Evolutionary conservation across 30 jellyfish, hydroid and myxozoan species (phyloP), one percentile per base, ranked within the genome.

Genomic region (Hydractinia symbiolongicarpus): DNA sequence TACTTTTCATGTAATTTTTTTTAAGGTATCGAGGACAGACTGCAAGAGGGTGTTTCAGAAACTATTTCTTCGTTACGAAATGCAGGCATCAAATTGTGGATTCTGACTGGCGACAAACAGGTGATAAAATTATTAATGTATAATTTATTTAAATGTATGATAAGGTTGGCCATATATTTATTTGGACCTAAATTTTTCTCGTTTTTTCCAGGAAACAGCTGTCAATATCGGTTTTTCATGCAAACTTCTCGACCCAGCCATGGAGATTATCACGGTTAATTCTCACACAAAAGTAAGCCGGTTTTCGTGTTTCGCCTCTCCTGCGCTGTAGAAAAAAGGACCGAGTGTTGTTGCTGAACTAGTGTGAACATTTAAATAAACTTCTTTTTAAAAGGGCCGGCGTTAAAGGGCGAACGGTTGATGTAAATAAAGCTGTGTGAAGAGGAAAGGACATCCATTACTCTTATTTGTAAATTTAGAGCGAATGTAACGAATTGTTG

Each of bases 41-140:
- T 94, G 4, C 99, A 94, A 81, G 99, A 94, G 44, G 99, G 97
- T 10, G 99, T 94, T 50, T 88, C 97, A 8, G 97, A 88, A 73
- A 94, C 99, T 11, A 94, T 94, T 7, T 96, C 96, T 50, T 69
- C 89, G 53, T 83, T 94, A 67, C 94, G 97, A 5, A 84, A 82
- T 77, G 99, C 99, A 64, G 95, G 95, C 51, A 85, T 94, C 54
- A 87, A 87, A 79, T 88, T 94, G 4, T 94, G 99, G 99, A 94
- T 94, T 5, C 83, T 94, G 49, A 94, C 99, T 8, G 99, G 99
- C 21, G 99, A 94, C 85, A 94, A 94, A 68, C 99, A 86, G 93
- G 99, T 89, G 50, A 52, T 55, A 30, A 30, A 30, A 30, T 30
- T 30, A 30, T 1, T 30, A 30, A 30, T 30, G 44, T 30, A 30